Percentiles rank a stretch among this genome's conserved stretches.
phyloP scores from a whole-genome alignment of 2,113 vertebrate species.

The Crocuta crocuta region DNA sequence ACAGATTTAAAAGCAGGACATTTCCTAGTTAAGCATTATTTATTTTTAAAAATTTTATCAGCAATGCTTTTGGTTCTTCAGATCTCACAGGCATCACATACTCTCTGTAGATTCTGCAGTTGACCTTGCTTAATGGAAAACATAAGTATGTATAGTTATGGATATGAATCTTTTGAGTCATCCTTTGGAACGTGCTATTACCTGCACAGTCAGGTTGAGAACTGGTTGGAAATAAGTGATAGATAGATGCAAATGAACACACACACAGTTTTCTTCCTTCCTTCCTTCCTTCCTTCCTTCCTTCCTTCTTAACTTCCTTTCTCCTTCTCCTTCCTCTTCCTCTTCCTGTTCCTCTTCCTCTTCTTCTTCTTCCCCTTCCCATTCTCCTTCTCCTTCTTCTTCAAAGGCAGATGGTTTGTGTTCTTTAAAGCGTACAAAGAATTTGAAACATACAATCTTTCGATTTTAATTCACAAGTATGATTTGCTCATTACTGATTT shows the following conservation, averaged over 20 bases:
- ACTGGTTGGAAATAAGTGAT: background rate
- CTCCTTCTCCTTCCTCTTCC: background rate
- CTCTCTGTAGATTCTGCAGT: background rate
- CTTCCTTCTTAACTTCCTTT: background rate
- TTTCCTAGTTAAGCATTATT: background rate
- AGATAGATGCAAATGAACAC: background rate
- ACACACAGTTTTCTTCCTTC: background rate
- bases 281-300: background rate
- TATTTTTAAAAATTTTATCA: background rate
- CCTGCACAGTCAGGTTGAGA: background rate
- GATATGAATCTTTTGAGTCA: background rate
- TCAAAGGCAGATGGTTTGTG: background rate
- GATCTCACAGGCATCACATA: background rate
- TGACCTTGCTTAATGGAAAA: background rate
- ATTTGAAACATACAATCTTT: background rate
- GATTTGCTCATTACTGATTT: background rate
- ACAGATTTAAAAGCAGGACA: background rate
- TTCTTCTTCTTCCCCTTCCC: background rate
- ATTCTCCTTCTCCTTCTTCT: background rate
- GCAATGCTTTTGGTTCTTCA: background rate
- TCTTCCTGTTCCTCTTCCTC: background rate
- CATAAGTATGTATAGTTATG: background rate
- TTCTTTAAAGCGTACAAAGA: background rate
- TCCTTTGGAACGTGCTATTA: background rate
- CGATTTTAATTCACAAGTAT: background rate